Evolutionary conservation across 2,797 vertebrate species (phyloP), one percentile per base, ranked within the genome.

Genomic region (Arctocebus calabarensis): DNA sequence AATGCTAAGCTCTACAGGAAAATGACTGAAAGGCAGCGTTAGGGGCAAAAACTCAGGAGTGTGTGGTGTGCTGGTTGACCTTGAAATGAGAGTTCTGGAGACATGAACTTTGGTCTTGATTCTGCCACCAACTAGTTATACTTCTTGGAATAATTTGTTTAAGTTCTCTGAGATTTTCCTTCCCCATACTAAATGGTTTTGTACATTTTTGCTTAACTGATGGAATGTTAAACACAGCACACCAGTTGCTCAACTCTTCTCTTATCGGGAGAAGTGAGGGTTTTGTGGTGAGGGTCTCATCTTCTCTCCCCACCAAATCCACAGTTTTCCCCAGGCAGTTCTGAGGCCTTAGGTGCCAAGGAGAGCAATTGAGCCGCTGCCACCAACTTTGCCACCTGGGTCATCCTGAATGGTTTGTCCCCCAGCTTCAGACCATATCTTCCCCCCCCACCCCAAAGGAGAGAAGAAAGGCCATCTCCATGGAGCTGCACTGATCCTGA

Each of bases 1-100:
- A 85, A 37, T 78, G 45, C 23, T 91, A 59, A 89, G 45, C n/a
- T 81, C 71, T 57, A 62, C 34, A 86, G 45, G 68, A 70, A 68
- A 88, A 61, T 29, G 68, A 61, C 37, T 29, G 4, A 10, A 75
- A 59, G 52, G 34, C 8, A 34, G 13, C 19, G 9, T 3, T 23
- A 64, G 25, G 4, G 27, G 16, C 40, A 14, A 40, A 73, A 12
- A 16, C 8, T 68, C n/a, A 70, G 68, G 5, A 43, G 37, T 10
- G 29, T 16, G 27, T 23, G 3, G 2, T 40, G 25, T 37, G 19
- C 8, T 11, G 25, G 61, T 8, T 8, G 3, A 32, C 66, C 57
- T 5, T 13, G 9, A 25, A 27, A 12, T 10, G 2, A 29, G 14
- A 89, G 29, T 32, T 22, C 43, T 48, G 8, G 11, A 66, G 43